phyloP scores from a whole-genome alignment of 2,797 vertebrate genomes.

The Smutsia temminckii region DNA sequence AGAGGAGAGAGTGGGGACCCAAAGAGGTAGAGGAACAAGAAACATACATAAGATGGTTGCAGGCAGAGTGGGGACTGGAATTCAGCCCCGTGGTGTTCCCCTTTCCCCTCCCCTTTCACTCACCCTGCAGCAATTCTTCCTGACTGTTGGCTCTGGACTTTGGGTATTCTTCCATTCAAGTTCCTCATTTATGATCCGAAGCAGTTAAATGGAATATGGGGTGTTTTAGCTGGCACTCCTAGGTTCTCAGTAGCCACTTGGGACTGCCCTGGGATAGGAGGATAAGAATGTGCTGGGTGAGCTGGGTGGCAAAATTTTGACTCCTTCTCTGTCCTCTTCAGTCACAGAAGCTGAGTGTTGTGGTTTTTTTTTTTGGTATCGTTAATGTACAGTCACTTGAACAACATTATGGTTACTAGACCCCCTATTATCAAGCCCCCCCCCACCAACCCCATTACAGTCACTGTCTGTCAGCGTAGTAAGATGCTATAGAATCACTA shows the following conservation, averaged over 20 bases:
- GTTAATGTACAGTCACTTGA: too few relatives aligned
- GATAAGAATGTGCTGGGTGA: not conserved
- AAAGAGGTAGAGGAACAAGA: not conserved
- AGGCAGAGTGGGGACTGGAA: not conserved
- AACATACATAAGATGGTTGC: rapidly evolving
- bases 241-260: not conserved
- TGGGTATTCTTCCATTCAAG: not conserved
- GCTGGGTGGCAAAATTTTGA: not conserved
- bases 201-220: not conserved
- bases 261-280: not conserved
- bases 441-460: too few relatives aligned
- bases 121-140: too few relatives aligned
- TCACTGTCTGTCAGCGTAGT: too few relatives aligned
- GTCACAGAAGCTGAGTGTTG: not conserved
- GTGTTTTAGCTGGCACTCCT: not conserved
- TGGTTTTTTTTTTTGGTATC: too few relatives aligned
- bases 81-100: too few relatives aligned
- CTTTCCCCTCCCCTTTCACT: not conserved
- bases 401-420: too few relatives aligned
- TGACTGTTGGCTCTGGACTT: not conserved
- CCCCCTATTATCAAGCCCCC: too few relatives aligned
- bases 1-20: not conserved
- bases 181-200: not conserved
- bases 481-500: too few relatives aligned
- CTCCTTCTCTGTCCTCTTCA: not conserved